These are phyloP conservation scores for Battus philenor DNA, from an alignment of 1,140 invertebrate genomes.

Conservation along the genomic window DNA sequence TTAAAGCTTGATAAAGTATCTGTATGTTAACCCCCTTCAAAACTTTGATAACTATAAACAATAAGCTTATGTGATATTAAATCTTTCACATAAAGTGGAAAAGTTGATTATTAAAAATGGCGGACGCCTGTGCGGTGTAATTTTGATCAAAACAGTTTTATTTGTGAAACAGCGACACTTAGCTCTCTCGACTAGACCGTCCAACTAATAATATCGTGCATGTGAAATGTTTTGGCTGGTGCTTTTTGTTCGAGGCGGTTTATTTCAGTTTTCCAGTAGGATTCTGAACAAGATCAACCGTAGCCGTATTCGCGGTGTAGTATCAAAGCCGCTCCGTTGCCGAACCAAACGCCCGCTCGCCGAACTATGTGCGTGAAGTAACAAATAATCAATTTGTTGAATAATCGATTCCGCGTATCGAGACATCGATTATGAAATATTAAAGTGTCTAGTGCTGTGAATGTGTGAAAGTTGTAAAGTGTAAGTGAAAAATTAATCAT, in stretches of 20 bases:
- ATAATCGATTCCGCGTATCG: background rate
- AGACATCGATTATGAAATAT: constrained; percentile 7
- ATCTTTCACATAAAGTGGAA: constrained; percentile 1
- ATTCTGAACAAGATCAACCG: constrained; percentile 67
- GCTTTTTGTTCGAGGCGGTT: constrained; percentile 72
- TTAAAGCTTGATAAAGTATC: too few relatives aligned
- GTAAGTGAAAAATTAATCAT: constrained; percentile 40
- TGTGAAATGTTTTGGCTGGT: constrained; percentile 75
- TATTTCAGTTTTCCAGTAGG: constrained; percentile 76
- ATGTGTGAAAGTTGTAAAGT: constrained; percentile 41
- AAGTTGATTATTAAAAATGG: too few relatives aligned
- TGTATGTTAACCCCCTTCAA: too few relatives aligned
- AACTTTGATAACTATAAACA: too few relatives aligned
- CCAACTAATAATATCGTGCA: constrained; percentile 73
- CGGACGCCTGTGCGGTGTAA: background rate
- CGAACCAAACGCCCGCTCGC: constrained; percentile 16
- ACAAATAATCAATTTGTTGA: too few relatives aligned
- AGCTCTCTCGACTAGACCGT: constrained; percentile 70
- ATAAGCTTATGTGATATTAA: too few relatives aligned
- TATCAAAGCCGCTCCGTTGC: constrained; percentile 18
- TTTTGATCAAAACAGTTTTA: constrained; percentile 39
- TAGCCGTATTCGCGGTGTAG: constrained; percentile 55
- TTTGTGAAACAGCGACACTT: constrained; percentile 56
- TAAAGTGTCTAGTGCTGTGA: constrained; percentile 36
- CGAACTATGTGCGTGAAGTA: constrained; percentile 18